Evolutionary conservation across 2,888 invertebrate species (phyloP), one percentile per base, ranked within the genome.

Genomic region (Agrochola lychnidis): DNA sequence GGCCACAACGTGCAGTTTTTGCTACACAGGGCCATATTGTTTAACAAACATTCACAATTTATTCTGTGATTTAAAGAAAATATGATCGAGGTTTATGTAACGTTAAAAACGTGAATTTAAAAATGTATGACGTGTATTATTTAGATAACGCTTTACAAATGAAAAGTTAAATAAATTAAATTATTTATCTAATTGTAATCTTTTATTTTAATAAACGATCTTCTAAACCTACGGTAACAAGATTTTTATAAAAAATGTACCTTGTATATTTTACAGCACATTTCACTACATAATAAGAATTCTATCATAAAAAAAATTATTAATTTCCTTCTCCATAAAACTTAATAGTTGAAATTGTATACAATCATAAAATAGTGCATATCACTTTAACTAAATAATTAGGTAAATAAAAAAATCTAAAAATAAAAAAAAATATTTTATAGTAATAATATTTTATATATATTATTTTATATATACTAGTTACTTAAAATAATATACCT

Each of bases 61-160:
- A 3, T 68, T 70, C 83, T 86, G 86, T 86, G 86, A 87, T 86
- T 75, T 61, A 64, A 83, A 75, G 10, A 70, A 59, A 68, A 53
- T 67, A 70, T 57, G 48, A n/a, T 6, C 36, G 69, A 66, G 36
- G 25, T 67, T 63, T 67, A 25, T 22, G 19, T 71, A 53, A 76
- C 74, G 79, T 82, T 79, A n/a, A 57, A 70, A 82, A 85, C 64
- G 83, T 86, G 9, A 42, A 19, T 57, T 48, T 40, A 19, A 62
- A 75, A 76, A 57, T 56, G 19, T 62, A 74, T 72, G 70, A 84
- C 40, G 10, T 84, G 64, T 75, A 64, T 73, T 70, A 78, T 80
- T 87, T 70, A 74, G 69, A 79, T 73, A 81, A 81, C 48, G 72
- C 78, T 85, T 85, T 87, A 82, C 73, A 72, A 71, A 45, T 75